Conservation (phyloP, 2,113 vertebrate species). For the Myocastor coypus region DNA sequence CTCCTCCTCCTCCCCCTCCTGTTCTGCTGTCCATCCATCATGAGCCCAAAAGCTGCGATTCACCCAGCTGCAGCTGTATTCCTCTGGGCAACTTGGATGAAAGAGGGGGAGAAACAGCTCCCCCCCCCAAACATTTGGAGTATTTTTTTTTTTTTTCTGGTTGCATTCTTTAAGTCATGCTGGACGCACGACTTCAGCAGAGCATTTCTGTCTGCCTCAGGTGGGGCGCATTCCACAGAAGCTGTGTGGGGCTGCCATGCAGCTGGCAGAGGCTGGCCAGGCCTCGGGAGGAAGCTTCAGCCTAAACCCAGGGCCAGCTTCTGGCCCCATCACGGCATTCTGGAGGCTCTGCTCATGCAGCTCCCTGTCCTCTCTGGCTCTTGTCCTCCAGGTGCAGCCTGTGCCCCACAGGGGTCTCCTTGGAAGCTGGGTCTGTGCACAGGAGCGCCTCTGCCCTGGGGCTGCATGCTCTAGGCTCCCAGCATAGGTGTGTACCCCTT, state of each 20-base stretch:
- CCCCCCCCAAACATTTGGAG: constrained; percentile 47
- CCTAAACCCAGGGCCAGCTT: not conserved
- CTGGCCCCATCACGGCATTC: not conserved
- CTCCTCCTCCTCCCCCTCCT: not conserved
- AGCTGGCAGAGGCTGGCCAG: not conserved
- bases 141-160: constrained; percentile 56
- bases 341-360: not conserved
- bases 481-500: no score
- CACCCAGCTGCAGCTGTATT: constrained; percentile 65
- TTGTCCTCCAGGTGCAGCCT: not conserved
- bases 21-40: constrained; percentile 52
- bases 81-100: constrained; percentile 77
- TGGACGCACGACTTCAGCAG: constrained; percentile 36
- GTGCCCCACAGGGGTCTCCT: not conserved
- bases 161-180: constrained; percentile 64
- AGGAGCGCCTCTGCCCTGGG: not conserved
- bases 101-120: not conserved
- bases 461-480: not conserved
- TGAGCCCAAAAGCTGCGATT: not conserved
- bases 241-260: not conserved
- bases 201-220: not conserved
- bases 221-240: constrained; percentile 2
- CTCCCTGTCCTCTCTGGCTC: not conserved
- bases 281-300: not conserved
- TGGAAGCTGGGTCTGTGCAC: not conserved